Conservation (phyloP, 53 echinoderm and acorn worm species). For the Echinometra lucunter region DNA sequence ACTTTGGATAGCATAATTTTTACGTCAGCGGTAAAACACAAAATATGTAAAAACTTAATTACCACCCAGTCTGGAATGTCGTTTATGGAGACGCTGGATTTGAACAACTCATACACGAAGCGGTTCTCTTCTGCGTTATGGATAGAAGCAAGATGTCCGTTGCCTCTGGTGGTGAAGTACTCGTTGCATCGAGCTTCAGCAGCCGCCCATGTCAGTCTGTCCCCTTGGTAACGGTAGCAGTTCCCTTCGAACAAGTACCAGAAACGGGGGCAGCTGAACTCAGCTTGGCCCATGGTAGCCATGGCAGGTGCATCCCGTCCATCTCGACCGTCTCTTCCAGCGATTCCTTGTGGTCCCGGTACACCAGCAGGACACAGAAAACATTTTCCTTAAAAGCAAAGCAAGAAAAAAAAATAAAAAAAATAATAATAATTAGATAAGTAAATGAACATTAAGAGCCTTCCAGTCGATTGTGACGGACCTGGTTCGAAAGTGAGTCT, state of each 20-base stretch:
- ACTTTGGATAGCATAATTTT: too few relatives aligned
- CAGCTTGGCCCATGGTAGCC: neutral
- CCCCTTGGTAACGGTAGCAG: conserved; percentile 47
- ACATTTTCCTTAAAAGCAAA: neutral
- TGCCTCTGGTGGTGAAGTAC: neutral
- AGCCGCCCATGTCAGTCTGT: neutral
- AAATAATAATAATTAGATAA: too few relatives aligned
- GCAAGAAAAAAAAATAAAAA: too few relatives aligned
- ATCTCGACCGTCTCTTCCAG: neutral
- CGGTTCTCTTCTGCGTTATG: neutral
- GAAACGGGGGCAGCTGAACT: neutral
- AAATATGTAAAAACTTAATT: too few relatives aligned
- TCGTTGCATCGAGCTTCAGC: neutral
- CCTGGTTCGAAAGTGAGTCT: too few relatives aligned
- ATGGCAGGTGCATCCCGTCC: conserved; percentile 34
- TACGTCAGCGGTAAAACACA: too few relatives aligned
- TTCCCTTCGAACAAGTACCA: conserved; percentile 10
- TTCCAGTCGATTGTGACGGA: too few relatives aligned
- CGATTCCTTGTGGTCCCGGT: neutral
- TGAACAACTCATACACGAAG: conserved; percentile 44
- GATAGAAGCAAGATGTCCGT: conserved; percentile 18
- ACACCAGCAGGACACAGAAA: neutral
- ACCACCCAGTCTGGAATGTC: conserved; percentile 9
- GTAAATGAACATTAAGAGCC: too few relatives aligned
- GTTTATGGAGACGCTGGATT: neutral